Conservation (phyloP, 2,797 vertebrate species). For the Scolopax bukidnonensis region DNA sequence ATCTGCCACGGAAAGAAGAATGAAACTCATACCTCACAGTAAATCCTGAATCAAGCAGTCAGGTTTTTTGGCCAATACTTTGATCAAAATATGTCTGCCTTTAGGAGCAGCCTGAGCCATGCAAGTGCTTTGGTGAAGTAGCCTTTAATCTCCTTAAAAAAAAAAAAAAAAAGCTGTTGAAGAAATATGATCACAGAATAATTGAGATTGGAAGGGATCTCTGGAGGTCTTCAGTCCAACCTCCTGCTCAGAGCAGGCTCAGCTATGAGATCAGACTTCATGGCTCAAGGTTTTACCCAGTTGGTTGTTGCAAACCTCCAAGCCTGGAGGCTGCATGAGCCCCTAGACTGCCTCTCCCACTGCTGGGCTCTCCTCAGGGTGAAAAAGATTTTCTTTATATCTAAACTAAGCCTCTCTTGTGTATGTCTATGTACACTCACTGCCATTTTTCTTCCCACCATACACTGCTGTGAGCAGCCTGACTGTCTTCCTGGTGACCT, state of each 20-base stretch:
- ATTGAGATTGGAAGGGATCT: not conserved
- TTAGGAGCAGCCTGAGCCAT: not conserved
- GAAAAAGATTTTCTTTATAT: not conserved
- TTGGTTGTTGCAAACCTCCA: not conserved
- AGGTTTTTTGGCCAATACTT: not conserved
- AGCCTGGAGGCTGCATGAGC: not conserved
- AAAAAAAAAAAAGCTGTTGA: not conserved
- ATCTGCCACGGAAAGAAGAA: not conserved
- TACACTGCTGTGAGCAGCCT: not conserved
- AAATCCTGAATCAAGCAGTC: not conserved
- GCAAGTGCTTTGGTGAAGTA: not conserved
- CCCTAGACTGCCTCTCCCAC: not conserved
- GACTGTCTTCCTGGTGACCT: not conserved
- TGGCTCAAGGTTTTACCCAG: not conserved
- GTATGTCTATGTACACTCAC: not conserved
- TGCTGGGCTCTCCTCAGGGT: not conserved
- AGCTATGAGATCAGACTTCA: not conserved
- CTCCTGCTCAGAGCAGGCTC: not conserved
- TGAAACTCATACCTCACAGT: not conserved
- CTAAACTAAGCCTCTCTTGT: not conserved
- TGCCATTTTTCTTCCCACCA: not conserved
- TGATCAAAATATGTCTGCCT: not conserved
- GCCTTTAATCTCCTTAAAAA: not conserved
- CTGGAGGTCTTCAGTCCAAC: not conserved
- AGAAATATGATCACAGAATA: not conserved